A percentile compares a stretch with the other conserved stretches of the same genome.
phyloP scores from a whole-genome alignment of 1,140 invertebrate genomes.

The Polypedilum pembai region DNA sequence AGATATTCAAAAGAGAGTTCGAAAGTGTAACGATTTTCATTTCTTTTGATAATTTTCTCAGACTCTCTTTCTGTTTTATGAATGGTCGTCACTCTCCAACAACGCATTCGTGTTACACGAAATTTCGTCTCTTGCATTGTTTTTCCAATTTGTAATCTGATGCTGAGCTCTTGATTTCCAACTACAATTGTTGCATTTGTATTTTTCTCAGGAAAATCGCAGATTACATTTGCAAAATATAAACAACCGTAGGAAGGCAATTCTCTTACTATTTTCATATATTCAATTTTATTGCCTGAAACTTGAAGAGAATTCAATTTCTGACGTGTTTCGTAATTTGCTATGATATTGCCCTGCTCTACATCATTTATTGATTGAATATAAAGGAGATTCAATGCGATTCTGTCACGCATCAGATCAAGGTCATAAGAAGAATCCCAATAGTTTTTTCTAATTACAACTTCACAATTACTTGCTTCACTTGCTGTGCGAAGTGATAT shows the following conservation, averaged over 20 bases:
- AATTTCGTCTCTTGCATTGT: constrained; percentile 70
- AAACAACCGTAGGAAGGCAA: constrained; percentile 85
- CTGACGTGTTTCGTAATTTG: constrained; percentile 59
- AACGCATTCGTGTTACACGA: constrained; percentile 89
- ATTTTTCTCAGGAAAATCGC: constrained; percentile 65
- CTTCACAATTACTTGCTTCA: constrained; percentile 53
- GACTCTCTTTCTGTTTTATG: constrained; percentile 57
- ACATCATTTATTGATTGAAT: constrained; percentile 80
- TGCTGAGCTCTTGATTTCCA: constrained; percentile 70
- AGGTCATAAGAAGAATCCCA: constrained; percentile 82
- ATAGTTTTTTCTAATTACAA: constrained; percentile 75
- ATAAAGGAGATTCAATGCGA: constrained; percentile 80
- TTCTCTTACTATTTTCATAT: constrained; percentile 68
- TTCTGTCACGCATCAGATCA: constrained; percentile 67
- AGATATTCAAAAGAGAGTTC: constrained; percentile 95
- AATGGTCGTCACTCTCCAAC: constrained; percentile 89
- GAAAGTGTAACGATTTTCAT: constrained; percentile 44
- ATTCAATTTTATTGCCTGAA: constrained; percentile 77
- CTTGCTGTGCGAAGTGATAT: constrained; percentile 67
- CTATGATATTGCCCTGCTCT: constrained; percentile 74
- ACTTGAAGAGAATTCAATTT: constrained; percentile 63
- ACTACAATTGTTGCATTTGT: constrained; percentile 61
- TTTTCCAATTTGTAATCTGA: constrained; percentile 49
- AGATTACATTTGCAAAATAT: constrained; percentile 46
- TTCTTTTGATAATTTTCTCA: constrained; percentile 33